Conservation (phyloP, 2,888 invertebrate species). For the Platerodrilus igneus region DNA sequence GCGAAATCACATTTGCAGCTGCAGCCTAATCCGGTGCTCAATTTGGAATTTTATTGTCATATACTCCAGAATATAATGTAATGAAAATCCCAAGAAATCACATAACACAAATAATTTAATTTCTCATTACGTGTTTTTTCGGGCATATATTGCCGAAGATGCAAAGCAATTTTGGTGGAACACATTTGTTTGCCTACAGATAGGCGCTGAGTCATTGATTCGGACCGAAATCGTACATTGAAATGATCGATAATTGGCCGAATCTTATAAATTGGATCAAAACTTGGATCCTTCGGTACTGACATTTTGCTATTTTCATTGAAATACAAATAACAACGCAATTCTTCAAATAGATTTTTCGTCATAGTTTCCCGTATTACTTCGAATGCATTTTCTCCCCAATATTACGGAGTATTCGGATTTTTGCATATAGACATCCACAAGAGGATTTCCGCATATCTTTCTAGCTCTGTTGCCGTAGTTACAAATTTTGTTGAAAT, state of each 20-base stretch:
- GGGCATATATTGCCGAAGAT: constrained; percentile 29
- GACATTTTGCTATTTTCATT: constrained; percentile 1
- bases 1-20: too few relatives aligned
- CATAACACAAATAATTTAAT: constrained; percentile 15
- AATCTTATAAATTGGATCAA: constrained; percentile 1
- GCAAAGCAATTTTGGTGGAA: constrained; percentile 24
- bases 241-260: constrained; percentile 1
- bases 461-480: constrained; percentile 2
- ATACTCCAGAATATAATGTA: constrained; percentile 38
- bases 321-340: constrained; percentile 3
- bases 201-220: constrained; percentile 5
- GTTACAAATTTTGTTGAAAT: constrained; percentile 5
- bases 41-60: constrained; percentile 30
- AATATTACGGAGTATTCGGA: constrained; percentile 3
- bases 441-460: constrained; percentile 4
- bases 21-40: too few relatives aligned
- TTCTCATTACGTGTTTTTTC: constrained; percentile 35
- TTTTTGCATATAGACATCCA: constrained; percentile 2
- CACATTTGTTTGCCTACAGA: constrained; percentile 29
- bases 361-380: constrained; percentile 3
- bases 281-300: background rate
- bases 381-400: constrained; percentile 5
- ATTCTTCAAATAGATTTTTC: constrained; percentile 2
- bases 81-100: constrained; percentile 29
- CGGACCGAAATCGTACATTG: constrained; percentile 1